Conservation (phyloP, 2,113 vertebrate genomes). For the Megaceryle torquata region DNA sequence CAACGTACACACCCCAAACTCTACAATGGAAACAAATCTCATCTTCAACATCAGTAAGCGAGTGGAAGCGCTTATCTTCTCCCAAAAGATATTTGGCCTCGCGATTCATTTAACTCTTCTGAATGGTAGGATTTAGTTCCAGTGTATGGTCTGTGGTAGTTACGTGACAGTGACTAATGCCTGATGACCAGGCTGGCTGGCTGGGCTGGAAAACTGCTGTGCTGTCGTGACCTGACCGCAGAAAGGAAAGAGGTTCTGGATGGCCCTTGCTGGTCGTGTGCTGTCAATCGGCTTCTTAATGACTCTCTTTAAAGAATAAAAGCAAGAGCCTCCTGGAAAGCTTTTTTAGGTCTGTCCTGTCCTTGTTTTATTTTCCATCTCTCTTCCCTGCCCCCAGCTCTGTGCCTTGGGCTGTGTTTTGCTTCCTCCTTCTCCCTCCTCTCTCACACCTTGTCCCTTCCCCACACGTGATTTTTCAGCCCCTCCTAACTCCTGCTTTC, state of each 20-base stretch:
- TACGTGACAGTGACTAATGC: slow-evolving; percentile 56
- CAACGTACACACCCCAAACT: background rate
- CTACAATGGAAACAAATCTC: background rate
- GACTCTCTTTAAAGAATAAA: background rate
- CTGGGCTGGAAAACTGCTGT: slow-evolving; percentile 26
- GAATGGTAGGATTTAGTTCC: slow-evolving; percentile 31
- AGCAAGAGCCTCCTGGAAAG: background rate
- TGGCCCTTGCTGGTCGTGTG: background rate
- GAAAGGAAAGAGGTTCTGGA: background rate
- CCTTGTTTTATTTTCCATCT: background rate
- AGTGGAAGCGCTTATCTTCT: background rate
- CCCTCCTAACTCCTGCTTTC: background rate
- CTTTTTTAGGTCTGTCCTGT: background rate
- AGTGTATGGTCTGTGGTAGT: background rate
- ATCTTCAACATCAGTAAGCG: background rate
- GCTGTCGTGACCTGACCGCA: background rate
- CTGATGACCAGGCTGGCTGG: background rate
- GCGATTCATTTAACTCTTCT: background rate
- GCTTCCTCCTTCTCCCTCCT: background rate
- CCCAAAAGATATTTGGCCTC: background rate
- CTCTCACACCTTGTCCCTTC: background rate
- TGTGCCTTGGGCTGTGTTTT: background rate
- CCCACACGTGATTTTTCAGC: background rate
- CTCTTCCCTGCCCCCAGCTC: background rate
- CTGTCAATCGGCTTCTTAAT: background rate